Percentiles rank a stretch among this genome's conserved stretches.
These are phyloP conservation scores for Dinocampus coccinellae DNA, from an alignment of 2,888 invertebrate genomes.

Conservation along the genomic window DNA sequence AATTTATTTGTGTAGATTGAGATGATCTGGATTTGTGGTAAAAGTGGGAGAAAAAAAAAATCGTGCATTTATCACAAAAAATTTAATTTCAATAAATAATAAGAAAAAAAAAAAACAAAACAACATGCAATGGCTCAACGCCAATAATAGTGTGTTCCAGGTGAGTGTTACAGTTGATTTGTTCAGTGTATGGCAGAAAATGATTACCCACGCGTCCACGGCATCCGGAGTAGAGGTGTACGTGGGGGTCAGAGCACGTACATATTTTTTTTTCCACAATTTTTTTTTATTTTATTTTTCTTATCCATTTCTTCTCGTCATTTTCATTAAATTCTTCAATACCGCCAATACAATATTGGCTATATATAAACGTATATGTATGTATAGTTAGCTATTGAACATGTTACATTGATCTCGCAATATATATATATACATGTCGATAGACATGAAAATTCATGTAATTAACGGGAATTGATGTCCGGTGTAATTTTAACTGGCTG, in stretches of 20 bases:
- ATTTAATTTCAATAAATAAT: neutral
- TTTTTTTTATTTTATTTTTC: too few relatives aligned
- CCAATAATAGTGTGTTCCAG: conserved; percentile 1
- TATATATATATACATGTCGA: conserved; percentile 39
- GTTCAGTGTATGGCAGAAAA: conserved; percentile 52
- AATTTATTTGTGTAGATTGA: too few relatives aligned
- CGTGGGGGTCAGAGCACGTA: conserved; percentile 37
- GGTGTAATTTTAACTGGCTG: conserved; percentile 67
- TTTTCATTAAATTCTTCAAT: neutral
- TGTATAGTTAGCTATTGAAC: neutral
- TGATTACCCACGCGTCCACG: conserved; percentile 49
- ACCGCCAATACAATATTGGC: neutral
- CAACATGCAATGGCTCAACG: conserved; percentile 9
- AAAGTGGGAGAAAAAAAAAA: too few relatives aligned
- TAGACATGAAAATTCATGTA: conserved; percentile 67
- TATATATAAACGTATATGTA: conserved; percentile 9
- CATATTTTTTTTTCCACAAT: conserved; percentile 16
- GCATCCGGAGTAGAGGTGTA: conserved; percentile 31
- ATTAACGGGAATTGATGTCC: conserved; percentile 67
- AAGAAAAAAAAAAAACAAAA: conserved; percentile 5
- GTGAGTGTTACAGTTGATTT: conserved; percentile 49
- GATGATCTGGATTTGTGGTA: too few relatives aligned
- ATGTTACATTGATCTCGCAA: neutral
- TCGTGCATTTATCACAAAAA: too few relatives aligned
- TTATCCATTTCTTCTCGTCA: too few relatives aligned